Percentiles rank a stretch among this genome's conserved stretches.
phyloP scores from a whole-genome alignment of 1,140 invertebrate species.

The Procambarus virginalis region DNA sequence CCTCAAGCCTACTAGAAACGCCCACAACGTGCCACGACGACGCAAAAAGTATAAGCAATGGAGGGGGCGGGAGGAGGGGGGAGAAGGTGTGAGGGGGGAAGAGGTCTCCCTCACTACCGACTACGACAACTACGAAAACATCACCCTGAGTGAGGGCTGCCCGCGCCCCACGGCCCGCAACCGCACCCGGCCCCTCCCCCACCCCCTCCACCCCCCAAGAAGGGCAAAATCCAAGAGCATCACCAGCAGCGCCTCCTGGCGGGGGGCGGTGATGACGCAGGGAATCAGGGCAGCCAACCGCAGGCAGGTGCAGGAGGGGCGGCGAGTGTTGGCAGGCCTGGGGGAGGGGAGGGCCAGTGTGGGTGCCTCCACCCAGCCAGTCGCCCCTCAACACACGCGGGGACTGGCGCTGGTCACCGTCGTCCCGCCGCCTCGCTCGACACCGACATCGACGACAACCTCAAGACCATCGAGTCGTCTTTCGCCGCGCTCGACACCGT shows the following conservation, averaged over 20 bases:
- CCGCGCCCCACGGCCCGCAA: constrained; percentile 19
- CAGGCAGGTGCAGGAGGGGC: background rate
- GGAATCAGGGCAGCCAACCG: constrained; percentile 40
- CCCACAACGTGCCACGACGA: constrained; percentile 19
- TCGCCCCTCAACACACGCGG: constrained; percentile 37
- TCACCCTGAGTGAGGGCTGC: constrained; percentile 9
- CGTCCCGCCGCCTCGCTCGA: constrained; percentile 14
- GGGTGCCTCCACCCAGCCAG: constrained; percentile 16
- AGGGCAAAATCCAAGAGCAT: constrained; percentile 44
- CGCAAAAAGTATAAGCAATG: constrained; percentile 14
- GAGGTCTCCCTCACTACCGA: constrained; percentile 38
- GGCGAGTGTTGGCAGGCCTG: constrained; percentile 36
- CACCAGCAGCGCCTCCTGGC: constrained; percentile 26
- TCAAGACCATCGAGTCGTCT: constrained; percentile 58
- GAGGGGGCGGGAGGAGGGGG: background rate
- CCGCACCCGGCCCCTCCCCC: constrained; percentile 61
- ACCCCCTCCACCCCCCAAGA: constrained; percentile 58
- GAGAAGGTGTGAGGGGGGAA: background rate
- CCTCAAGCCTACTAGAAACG: background rate
- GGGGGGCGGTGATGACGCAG: background rate
- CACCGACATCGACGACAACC: constrained; percentile 57
- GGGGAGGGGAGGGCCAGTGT: background rate
- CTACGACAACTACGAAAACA: constrained; percentile 64
- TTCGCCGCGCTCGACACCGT: constrained; percentile 65
- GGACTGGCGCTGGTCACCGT: background rate